Evolutionary conservation across 1,140 invertebrate genomes (phyloP), one percentile per base, ranked within the genome.

Genomic region (Pantala flavescens): DNA sequence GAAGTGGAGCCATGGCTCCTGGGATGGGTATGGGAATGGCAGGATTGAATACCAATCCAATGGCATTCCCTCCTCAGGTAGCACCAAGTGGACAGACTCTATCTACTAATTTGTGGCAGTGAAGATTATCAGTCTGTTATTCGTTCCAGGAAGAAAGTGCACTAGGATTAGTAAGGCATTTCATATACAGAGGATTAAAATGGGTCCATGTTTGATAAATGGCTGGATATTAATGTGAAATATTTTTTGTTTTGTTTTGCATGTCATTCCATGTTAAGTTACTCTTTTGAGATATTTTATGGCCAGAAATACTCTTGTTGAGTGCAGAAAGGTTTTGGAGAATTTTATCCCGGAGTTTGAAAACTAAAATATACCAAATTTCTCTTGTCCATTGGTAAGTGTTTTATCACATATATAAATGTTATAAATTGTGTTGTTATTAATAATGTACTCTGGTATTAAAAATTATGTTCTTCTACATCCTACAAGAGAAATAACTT

Each of bases 101-200:
- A 24, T 85, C 85, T n/a, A 85, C 82, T 49, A 86, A 86, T 80
- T 79, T 86, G 74, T 86, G 85, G 85, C 85, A 86, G 82, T 86
- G 85, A 83, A 80, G n/a, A 63, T 3, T 63, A 63, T 63, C 5
- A 5, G 2, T 19, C 14, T 21, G 79, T 79, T 78, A 80, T 76
- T 78, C 77, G 77, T 80, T 80, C 75, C 73, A 78, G 78, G 76
- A 78, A 78, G 80, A 78, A 81, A 80, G 76, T 77, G 78, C 78
- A 78, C 75, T 80, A 78, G 77, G 49, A 63, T 63, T 63, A 63
- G 49, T 16, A 63, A 63, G 49, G 49, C 49, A 63, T 63, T 63
- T 63, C 49, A 21, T 63, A 36, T 36, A 36, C 28, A 36, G 49
- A 63, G n/a, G n/a, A 63, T 63, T 63, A 19, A 63, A 63, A 19